Percentiles rank a stretch among this genome's conserved stretches.
Conservation (phyloP, 2,797 vertebrate genomes). For the Hyperoplus immaculatus region DNA sequence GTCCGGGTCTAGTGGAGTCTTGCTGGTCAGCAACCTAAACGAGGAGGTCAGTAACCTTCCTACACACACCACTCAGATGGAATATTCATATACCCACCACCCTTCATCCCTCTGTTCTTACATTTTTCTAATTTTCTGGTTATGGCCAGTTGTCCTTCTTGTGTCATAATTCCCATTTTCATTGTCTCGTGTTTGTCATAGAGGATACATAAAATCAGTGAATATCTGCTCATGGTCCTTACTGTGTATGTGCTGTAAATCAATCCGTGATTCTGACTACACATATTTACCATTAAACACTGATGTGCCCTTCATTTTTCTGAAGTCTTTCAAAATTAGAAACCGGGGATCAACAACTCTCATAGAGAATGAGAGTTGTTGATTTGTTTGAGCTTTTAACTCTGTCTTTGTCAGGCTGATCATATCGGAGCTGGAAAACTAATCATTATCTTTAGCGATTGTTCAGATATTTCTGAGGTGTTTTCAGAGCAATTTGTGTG, state of each 20-base stretch:
- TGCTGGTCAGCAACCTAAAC: slow-evolving; percentile 98
- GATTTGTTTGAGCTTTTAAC: background rate
- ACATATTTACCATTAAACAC: fast-evolving
- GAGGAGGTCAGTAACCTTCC: slow-evolving; percentile 92
- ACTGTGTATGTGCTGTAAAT: no score
- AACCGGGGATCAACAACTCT: background rate
- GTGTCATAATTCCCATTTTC: slow-evolving; percentile 47
- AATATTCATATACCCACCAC: slow-evolving; percentile 23
- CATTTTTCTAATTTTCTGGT: slow-evolving; percentile 13
- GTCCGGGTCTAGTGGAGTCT: slow-evolving; percentile 91
- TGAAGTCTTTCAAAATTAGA: background rate
- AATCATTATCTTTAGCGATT: background rate
- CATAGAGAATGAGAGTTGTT: background rate
- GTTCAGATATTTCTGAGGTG: background rate
- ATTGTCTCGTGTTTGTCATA: slow-evolving; percentile 44
- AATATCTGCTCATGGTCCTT: no score
- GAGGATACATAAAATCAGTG: background rate
- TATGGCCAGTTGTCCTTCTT: slow-evolving; percentile 6
- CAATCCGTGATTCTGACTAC: no score
- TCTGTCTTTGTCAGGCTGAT: background rate
- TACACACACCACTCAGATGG: slow-evolving; percentile 23
- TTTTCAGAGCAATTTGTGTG: background rate
- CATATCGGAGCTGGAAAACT: background rate
- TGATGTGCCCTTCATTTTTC: background rate
- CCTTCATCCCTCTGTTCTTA: slow-evolving; percentile 11